These are phyloP conservation scores for Caerostris extrusa DNA, from an alignment of 1,140 invertebrate genomes.

Conservation along the genomic window DNA sequence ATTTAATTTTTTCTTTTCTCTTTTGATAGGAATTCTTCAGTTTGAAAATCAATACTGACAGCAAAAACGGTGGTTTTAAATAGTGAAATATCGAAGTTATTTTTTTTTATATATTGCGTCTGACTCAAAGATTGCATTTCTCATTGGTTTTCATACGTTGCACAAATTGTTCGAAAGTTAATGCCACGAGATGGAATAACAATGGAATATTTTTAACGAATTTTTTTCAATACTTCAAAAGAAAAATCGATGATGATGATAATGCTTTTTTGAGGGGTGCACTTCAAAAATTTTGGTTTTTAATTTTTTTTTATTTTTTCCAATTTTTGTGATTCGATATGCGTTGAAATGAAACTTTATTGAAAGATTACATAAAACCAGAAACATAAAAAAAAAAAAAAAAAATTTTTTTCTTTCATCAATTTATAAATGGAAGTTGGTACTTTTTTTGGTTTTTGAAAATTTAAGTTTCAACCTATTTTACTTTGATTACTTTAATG, in stretches of 20 bases:
- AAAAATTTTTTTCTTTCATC: neutral
- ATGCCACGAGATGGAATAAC: neutral
- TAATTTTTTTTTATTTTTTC: no score
- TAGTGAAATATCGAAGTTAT: neutral
- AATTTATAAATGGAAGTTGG: neutral
- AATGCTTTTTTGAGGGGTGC: neutral
- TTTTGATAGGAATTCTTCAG: neutral
- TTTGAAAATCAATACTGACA: neutral
- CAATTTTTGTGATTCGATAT: no score
- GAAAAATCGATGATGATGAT: slow-evolving; percentile 6
- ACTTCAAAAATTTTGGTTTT: neutral
- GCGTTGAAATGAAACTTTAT: neutral
- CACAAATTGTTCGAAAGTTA: slow-evolving; percentile 4
- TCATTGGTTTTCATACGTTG: slow-evolving; percentile 14
- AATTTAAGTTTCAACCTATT: no score
- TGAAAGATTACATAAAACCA: neutral
- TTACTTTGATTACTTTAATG: no score
- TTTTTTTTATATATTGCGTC: neutral
- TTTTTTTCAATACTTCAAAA: neutral
- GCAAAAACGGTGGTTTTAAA: neutral
- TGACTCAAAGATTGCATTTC: neutral
- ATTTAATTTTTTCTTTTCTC: neutral
- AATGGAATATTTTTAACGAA: neutral
- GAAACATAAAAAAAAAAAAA: neutral
- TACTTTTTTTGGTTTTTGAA: no score